phyloP scores from a whole-genome alignment of 2,113 vertebrate genomes.

The Pangasianodon gigas region DNA sequence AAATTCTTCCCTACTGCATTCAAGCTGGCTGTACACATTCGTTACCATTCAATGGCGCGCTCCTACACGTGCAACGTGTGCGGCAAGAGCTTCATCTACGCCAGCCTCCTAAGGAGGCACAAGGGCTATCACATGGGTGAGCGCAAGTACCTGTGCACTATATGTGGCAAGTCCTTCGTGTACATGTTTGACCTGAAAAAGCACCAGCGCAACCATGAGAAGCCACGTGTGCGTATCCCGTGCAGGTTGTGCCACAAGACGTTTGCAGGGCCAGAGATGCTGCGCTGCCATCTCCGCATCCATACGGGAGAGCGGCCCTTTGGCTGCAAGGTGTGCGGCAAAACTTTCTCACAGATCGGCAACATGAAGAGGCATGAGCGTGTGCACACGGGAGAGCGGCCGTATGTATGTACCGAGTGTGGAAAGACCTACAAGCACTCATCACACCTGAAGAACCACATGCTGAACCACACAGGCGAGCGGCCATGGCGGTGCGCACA shows the following conservation, averaged over 20 bases:
- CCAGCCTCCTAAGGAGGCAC: constrained; percentile 60
- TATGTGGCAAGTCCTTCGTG: constrained; percentile 56
- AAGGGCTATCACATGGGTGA: constrained; percentile 68
- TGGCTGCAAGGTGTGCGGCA: constrained; percentile 53
- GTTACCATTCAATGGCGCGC: constrained; percentile 60
- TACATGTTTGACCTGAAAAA: constrained; percentile 59
- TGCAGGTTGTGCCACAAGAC: constrained; percentile 55
- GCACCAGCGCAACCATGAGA: constrained; percentile 55
- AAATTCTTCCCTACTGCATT: constrained; percentile 60
- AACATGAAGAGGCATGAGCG: constrained; percentile 61
- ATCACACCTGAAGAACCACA: constrained; percentile 61
- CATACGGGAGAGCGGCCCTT: constrained; percentile 65
- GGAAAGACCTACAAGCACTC: constrained; percentile 68
- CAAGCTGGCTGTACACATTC: constrained; percentile 64
- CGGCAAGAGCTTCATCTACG: constrained; percentile 64
- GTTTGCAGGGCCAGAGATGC: constrained; percentile 52
- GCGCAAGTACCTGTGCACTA: constrained; percentile 57
- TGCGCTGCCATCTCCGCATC: constrained; percentile 66
- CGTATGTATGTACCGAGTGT: constrained; percentile 60
- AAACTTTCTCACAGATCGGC: constrained; percentile 55
- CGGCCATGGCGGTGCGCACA: constrained; percentile 64
- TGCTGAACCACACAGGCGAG: constrained; percentile 62
- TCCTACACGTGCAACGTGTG: constrained; percentile 66
- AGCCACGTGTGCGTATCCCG: constrained; percentile 45
- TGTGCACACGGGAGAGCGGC: constrained; percentile 36